Evolutionary conservation across 2,888 invertebrate species (phyloP), one percentile per base, ranked within the genome.

Genomic region (Augiades crinisus): DNA sequence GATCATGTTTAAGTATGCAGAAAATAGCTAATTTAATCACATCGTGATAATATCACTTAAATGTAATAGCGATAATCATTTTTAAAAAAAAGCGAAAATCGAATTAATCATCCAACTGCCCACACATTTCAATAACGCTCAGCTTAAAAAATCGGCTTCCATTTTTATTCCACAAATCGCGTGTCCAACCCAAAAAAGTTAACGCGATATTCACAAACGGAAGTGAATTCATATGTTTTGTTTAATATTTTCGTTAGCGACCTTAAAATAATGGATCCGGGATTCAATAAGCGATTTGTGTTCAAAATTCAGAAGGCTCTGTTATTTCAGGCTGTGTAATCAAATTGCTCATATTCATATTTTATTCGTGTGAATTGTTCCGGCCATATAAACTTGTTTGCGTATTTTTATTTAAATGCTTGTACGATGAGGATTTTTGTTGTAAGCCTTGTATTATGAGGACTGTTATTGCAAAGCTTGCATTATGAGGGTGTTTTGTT

Each of bases 231-330:
- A 21, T 44, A 12, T 33, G 21, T 33, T 33, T 21, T 21, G 21
- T 44, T 13, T 31, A 31, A 31, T 21, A 43, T 31, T 38, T 38
- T 17, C 12, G 1, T 30, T 8, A 24, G 14, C 24, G 5, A 44
- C 12, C 44, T 33, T 33, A 19, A 22, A 44, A 44, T 33, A 33
- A 33, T 22, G 21, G 13, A 44, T 33, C 22, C 21, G 44, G 21
- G 5, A 33, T 33, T 33, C 14, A 44, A 33, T 33, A 8, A 33
- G 14, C 13, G 13, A 33, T 13, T 33, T 43, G 16, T 41, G 7
- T 14, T 10, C 27, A 10, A 27, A 27, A 27, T 27, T 10, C 27
- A 27, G 10, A 27, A 5, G 17, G 27, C 14, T 2, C 17, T 5
- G 16, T 27, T 41, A 19, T 27, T 41, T 30, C 30, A 41, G 27